Evolutionary conservation across 2,888 invertebrate species (phyloP).

Genomic region (Clostera curtula): DNA sequence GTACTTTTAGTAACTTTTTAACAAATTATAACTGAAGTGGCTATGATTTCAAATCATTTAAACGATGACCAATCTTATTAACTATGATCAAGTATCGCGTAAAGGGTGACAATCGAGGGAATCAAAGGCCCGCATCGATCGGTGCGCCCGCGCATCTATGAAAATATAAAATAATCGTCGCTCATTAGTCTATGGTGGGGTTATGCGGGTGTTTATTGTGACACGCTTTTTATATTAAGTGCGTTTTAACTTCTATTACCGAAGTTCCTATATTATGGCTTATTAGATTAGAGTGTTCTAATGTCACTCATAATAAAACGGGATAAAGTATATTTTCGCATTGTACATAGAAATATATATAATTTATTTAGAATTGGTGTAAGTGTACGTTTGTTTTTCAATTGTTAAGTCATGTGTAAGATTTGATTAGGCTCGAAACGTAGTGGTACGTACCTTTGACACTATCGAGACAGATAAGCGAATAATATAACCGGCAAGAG

Average conservation of each 20-base stretch:
- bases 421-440: no score
- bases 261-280: no score
- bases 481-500: no score
- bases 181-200: constrained; percentile 1
- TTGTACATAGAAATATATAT: no score
- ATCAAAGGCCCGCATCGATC: constrained; percentile 3
- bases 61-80: constrained; percentile 1
- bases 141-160: constrained; percentile 1
- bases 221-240: constrained; percentile 1
- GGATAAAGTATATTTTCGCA: neutral
- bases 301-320: neutral
- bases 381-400: no score
- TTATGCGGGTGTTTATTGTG: constrained; percentile 3
- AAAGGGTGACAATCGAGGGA: constrained; percentile 2
- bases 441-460: no score
- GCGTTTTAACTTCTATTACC: neutral
- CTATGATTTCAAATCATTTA: neutral
- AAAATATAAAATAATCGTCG: constrained; percentile 2
- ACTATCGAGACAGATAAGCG: no score
- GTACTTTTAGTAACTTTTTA: neutral
- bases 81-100: neutral
- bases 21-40: neutral
- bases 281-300: neutral
- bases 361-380: no score
- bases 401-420: no score